A percentile compares a stretch with the other conserved stretches of the same genome.
These are phyloP conservation scores for Buceros bicornis DNA, from an alignment of 2,797 vertebrate species.

Conservation along the genomic window DNA sequence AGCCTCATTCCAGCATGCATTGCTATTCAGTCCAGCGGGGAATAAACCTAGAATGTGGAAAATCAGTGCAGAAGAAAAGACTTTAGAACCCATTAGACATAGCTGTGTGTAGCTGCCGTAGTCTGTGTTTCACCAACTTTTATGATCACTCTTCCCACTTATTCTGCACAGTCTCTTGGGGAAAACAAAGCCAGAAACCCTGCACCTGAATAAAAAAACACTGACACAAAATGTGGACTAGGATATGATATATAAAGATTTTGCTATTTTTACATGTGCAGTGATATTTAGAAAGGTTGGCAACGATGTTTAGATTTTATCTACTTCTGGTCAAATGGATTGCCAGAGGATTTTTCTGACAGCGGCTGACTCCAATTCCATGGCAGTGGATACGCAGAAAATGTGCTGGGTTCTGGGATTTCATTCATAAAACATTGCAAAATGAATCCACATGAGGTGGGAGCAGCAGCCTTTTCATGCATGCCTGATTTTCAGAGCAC, in stretches of 20 bases:
- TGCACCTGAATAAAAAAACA: neutral
- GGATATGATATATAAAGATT: slow-evolving; percentile 12
- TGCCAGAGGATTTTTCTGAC: slow-evolving; percentile 16
- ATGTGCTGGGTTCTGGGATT: neutral
- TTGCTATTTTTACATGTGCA: slow-evolving; percentile 40
- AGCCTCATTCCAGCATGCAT: neutral
- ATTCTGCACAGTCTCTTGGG: neutral
- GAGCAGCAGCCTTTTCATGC: fast-evolving
- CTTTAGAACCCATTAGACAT: neutral
- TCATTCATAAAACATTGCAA: slow-evolving; percentile 8
- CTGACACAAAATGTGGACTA: neutral
- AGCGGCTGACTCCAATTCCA: neutral
- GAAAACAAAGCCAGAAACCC: neutral
- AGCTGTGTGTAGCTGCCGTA: neutral
- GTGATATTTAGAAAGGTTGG: slow-evolving; percentile 66
- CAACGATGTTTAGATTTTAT: slow-evolving; percentile 10
- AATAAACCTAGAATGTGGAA: neutral
- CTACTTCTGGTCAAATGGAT: slow-evolving; percentile 3
- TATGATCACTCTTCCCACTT: neutral
- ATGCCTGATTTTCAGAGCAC: neutral
- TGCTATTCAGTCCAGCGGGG: neutral
- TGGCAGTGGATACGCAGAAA: neutral
- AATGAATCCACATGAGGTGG: neutral
- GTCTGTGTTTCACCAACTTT: neutral
- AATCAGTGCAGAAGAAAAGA: neutral